phyloP scores from a whole-genome alignment of 2,888 invertebrate species.

The Augochlorella aurata region DNA sequence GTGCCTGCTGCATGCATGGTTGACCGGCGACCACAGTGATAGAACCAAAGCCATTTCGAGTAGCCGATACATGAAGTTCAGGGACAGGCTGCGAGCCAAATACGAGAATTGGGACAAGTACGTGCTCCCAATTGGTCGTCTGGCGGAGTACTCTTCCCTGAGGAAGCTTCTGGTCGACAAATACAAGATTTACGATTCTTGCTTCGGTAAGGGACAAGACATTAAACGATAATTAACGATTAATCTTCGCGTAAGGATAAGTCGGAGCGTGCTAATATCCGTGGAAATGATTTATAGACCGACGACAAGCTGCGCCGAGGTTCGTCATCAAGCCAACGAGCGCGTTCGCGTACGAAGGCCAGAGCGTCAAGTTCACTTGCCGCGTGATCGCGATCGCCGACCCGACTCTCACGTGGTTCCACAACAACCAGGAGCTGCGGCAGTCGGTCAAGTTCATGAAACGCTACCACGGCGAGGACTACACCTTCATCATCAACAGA shows the following conservation, averaged over 20 bases:
- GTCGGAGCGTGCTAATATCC: background rate
- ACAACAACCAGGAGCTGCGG: conserved; percentile 94
- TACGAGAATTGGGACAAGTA: conserved; percentile 92
- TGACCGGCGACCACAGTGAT: conserved; percentile 92
- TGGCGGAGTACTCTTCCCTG: conserved; percentile 98
- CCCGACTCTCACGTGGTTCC: conserved; percentile 97
- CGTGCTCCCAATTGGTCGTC: conserved; percentile 95
- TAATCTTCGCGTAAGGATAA: background rate
- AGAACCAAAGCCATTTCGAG: conserved; percentile 91
- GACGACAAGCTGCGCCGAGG: conserved; percentile 98
- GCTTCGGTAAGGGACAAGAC: conserved; percentile 88
- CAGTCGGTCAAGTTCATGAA: conserved; percentile 99
- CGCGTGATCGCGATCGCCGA: conserved; percentile 97
- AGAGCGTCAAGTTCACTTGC: conserved; percentile 98
- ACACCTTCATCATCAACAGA: conserved; percentile 98
- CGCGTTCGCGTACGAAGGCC: conserved; percentile 98
- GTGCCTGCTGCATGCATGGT: conserved; percentile 97
- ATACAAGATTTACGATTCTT: conserved; percentile 97
- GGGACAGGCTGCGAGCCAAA: conserved; percentile 93
- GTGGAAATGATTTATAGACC: conserved; percentile 85
- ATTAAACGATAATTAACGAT: background rate
- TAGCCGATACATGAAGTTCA: conserved; percentile 92
- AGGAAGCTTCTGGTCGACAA: conserved; percentile 97
- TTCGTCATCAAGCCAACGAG: conserved; percentile 98
- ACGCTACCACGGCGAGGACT: conserved; percentile 97